Evolutionary conservation across 2,888 invertebrate species (phyloP), one percentile per base, ranked within the genome.

Genomic region (Perizoma flavofasciatum): DNA sequence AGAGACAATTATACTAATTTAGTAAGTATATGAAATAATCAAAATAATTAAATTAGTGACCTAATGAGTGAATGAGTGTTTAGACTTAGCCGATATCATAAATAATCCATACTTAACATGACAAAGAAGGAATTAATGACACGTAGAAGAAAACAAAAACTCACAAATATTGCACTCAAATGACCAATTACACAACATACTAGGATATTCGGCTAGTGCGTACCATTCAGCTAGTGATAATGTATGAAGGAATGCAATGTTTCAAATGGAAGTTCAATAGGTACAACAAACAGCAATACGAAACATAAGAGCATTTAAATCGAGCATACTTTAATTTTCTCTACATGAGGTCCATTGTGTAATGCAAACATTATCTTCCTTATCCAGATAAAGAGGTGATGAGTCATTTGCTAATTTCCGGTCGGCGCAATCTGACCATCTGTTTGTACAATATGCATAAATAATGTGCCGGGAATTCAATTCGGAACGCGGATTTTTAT

Each of bases 391-490:
- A 85, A 80, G 78, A 78, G 69, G 59, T 71, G 70, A 76, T 89
- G 88, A 86, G 72, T 89, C 88, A 89, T 77, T 64, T 62, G 67
- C 71, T 76, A 77, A 86, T 85, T 83, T 88, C 85, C 85, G 84
- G 79, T 77, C 77, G 74, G 70, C 77, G 77, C 77, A 82, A 85
- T 82, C 80, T 77, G 79, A 82, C 89, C 89, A 91, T 89, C 85
- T 89, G 89, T 81, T 88, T 80, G 78, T 80, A 79, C 75, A 74
- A 80, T 83, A 75, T 74, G 78, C 77, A 85, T 86, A 81, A 82
- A 84, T 37, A 37, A 83, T 83, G 74, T 83, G 79, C 75, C 79
- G 54, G 57, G 58, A 62, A 63, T 65, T 61, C 34, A 61, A 49
- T 59, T 54, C 50, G 78, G 70, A 69, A 72, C 73, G 73, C 72